Base-by-base conservation (phyloP, 2,113 vertebrate species). In the Salminus brasiliensis region DNA sequence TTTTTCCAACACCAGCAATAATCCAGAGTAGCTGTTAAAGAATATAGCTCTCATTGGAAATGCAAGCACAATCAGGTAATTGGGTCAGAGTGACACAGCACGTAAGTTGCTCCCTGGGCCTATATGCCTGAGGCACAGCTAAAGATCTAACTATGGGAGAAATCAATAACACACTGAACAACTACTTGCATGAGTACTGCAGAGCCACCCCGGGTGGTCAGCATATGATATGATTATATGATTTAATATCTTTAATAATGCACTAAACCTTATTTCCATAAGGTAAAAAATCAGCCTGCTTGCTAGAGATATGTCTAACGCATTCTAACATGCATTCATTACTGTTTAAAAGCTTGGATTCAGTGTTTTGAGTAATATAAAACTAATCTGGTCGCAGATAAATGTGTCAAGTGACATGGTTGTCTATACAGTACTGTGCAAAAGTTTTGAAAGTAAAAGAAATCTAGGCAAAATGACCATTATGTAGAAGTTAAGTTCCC, bases 121-220 rank as follows among this genome's bases (percentile, higher is more conserved):
- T 18, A 23, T 16, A 43, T 30, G 49, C 53, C 76, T 43, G 55
- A 78, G 55, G 67, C 67, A 71, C 39, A 15, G 29, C 30, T 49
- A 78, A 62, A 78, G 67, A 71, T 49, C 67, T 62, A n/a, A 78
- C 67, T 34, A 78, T 67, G 62, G 13, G 53, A 49, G 29, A 45
- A 78, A 71, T 78, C 55, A 71, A 62, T 71, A 78, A 27, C 41
- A 52, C 63, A 57, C 76, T 52, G 21, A 70, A 49, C 8, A 49
- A 34, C 34, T 34, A 34, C 34, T 62, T 52, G 76, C 41, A 49
- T 62, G 49, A 71, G 53, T 27, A 32, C 52, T 27, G 13, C 18
- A 13, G 23, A 27, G 32, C n/a, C n/a, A 27, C 5, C 1, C 32
- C 34, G 34, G 21, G 21, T 53, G n/a, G 15, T 57, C 34, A 21